Evolutionary conservation across 2,113 vertebrate genomes (phyloP).

Genomic region (Sceloporus undulatus): DNA sequence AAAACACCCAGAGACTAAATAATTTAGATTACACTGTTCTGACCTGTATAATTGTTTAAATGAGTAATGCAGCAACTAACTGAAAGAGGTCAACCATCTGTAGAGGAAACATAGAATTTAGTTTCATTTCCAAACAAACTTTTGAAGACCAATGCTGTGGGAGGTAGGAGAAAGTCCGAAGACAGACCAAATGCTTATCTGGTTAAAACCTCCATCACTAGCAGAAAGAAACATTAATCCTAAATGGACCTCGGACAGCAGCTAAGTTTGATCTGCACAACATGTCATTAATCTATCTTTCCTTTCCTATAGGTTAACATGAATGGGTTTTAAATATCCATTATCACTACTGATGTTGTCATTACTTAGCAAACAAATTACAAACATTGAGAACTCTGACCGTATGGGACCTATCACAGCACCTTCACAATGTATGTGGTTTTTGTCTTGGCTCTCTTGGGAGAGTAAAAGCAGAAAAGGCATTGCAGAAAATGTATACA

Average conservation of each 20-base stretch:
- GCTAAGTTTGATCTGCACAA: slow-evolving; percentile 71
- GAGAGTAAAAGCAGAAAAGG: slow-evolving; percentile 37
- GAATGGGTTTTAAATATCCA: slow-evolving; percentile 52
- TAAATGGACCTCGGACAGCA: slow-evolving; percentile 69
- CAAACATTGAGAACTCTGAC: slow-evolving; percentile 45
- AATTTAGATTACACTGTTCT: slow-evolving; percentile 86
- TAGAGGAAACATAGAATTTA: slow-evolving; percentile 85
- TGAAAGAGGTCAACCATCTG: slow-evolving; percentile 90
- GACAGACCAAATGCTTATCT: slow-evolving; percentile 80
- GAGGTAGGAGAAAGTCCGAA: slow-evolving; percentile 81
- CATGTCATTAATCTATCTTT: slow-evolving; percentile 64
- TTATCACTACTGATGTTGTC: slow-evolving; percentile 42
- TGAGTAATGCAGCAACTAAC: slow-evolving; percentile 84
- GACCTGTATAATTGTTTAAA: slow-evolving; percentile 88
- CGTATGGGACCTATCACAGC: slow-evolving; percentile 36
- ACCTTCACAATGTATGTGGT: slow-evolving; percentile 31
- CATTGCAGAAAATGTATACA: slow-evolving; percentile 49
- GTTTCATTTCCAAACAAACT: slow-evolving; percentile 88
- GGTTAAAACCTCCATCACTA: slow-evolving; percentile 78
- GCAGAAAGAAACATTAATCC: slow-evolving; percentile 72
- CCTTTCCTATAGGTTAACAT: slow-evolving; percentile 50
- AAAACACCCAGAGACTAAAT: slow-evolving; percentile 88
- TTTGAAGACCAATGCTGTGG: slow-evolving; percentile 81
- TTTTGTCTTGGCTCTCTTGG: slow-evolving; percentile 42
- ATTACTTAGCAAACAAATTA: slow-evolving; percentile 43